Conservation (phyloP, 2,888 invertebrate species). For the Acrocera orbiculus region DNA sequence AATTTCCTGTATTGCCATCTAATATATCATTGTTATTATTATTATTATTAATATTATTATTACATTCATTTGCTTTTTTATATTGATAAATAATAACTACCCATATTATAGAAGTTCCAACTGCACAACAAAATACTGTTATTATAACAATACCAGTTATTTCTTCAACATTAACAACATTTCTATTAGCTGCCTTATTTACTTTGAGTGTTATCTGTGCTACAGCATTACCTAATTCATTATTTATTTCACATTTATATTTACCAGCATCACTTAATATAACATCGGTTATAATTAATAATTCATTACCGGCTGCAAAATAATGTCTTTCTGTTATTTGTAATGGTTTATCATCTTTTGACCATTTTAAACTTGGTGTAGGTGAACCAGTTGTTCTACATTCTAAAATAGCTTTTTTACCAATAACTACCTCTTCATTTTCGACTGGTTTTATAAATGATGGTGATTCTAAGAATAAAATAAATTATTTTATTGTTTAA, state of each 20-base stretch:
- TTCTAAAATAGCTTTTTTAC: slow-evolving; percentile 71
- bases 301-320: slow-evolving; percentile 71
- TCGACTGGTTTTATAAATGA: slow-evolving; percentile 73
- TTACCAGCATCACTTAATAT: slow-evolving; percentile 60
- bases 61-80: slow-evolving; percentile 36
- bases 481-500: not conserved
- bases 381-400: slow-evolving; percentile 78
- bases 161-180: slow-evolving; percentile 45
- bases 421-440: slow-evolving; percentile 63
- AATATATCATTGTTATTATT: not conserved
- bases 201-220: slow-evolving; percentile 52
- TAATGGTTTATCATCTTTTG: slow-evolving; percentile 61
- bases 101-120: slow-evolving; percentile 82
- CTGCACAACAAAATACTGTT: slow-evolving; percentile 76
- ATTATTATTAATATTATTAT: slow-evolving; percentile 1
- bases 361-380: slow-evolving; percentile 65
- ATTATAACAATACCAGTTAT: slow-evolving; percentile 78
- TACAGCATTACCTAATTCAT: slow-evolving; percentile 59
- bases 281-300: slow-evolving; percentile 72
- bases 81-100: slow-evolving; percentile 80
- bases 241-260: slow-evolving; percentile 82
- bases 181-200: slow-evolving; percentile 18
- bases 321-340: slow-evolving; percentile 63
- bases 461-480: slow-evolving; percentile 48
- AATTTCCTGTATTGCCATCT: too few relatives aligned